Evolutionary conservation across 2,888 invertebrate species (phyloP).

Genomic region (Oeneis ivallda): DNA sequence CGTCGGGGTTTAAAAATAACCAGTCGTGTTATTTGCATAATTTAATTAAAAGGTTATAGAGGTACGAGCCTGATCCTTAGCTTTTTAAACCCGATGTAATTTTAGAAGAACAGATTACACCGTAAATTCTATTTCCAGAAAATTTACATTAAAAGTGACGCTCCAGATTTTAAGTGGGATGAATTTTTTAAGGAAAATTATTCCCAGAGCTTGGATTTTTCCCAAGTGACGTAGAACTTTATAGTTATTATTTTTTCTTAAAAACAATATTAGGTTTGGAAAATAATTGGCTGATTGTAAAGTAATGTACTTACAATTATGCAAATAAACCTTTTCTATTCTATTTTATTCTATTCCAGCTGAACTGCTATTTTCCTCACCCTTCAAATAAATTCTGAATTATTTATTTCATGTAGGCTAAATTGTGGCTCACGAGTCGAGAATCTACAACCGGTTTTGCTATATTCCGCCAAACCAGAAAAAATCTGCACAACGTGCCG

Average conservation of each 20-base stretch:
- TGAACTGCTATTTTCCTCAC: too few species aligned
- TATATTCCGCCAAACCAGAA: too few species aligned
- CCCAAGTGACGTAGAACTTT: not conserved
- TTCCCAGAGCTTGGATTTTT: not conserved
- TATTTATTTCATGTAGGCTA: too few species aligned
- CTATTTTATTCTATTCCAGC: too few species aligned
- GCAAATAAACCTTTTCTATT: too few species aligned
- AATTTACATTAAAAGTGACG: not conserved
- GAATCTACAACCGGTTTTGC: too few species aligned
- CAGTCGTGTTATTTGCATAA: not conserved
- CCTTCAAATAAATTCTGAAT: too few species aligned
- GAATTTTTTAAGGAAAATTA: slow-evolving; percentile 2
- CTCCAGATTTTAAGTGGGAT: not conserved
- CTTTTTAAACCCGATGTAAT: not conserved
- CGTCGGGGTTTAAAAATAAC: not conserved
- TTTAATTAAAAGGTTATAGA: slow-evolving; percentile 7
- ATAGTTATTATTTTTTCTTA: not conserved
- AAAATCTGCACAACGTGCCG: too few species aligned
- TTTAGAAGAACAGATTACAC: not conserved
- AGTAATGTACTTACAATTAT: too few species aligned
- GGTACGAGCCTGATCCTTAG: not conserved
- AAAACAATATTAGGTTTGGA: too few species aligned
- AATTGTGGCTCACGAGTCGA: too few species aligned
- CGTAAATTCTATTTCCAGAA: slow-evolving; percentile 1
- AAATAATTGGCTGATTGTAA: too few species aligned